phyloP scores from a whole-genome alignment of 2,888 invertebrate genomes.

The Caenorhabditis uteleia region DNA sequence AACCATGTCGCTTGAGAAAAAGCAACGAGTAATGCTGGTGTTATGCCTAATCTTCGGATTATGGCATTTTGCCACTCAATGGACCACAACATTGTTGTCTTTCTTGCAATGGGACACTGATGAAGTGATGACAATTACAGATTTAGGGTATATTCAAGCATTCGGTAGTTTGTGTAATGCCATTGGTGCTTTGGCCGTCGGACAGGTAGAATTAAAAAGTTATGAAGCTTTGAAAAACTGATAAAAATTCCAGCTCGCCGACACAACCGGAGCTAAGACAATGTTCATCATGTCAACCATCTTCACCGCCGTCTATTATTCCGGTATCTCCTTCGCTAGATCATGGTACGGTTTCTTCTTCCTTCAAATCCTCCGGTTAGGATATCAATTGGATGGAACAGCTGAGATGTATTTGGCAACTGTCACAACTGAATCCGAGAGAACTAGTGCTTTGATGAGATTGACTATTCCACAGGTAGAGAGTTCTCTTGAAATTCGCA shows the following conservation, averaged over 20 bases:
- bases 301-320: constrained; percentile 66
- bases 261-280: constrained; percentile 63
- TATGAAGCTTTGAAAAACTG: neutral
- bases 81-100: constrained; percentile 68
- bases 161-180: constrained; percentile 68
- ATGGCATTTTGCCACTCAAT: constrained; percentile 69
- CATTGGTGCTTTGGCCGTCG: constrained; percentile 64
- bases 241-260: constrained; percentile 56
- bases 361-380: constrained; percentile 65
- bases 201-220: too few relatives aligned
- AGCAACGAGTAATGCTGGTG: constrained; percentile 61
- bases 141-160: constrained; percentile 68
- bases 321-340: constrained; percentile 59
- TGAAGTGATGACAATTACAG: constrained; percentile 66
- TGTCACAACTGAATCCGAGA: constrained; percentile 66
- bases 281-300: constrained; percentile 65
- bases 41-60: constrained; percentile 67
- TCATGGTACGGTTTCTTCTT: constrained; percentile 66
- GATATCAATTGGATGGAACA: constrained; percentile 68
- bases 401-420: constrained; percentile 70
- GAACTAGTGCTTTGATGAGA: constrained; percentile 65
- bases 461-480: constrained; percentile 64
- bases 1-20: constrained; percentile 50
- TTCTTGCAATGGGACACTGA: constrained; percentile 69
- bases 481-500: neutral